phyloP scores from a whole-genome alignment of 2,888 invertebrate species.

The Parasteatoda lunata region DNA sequence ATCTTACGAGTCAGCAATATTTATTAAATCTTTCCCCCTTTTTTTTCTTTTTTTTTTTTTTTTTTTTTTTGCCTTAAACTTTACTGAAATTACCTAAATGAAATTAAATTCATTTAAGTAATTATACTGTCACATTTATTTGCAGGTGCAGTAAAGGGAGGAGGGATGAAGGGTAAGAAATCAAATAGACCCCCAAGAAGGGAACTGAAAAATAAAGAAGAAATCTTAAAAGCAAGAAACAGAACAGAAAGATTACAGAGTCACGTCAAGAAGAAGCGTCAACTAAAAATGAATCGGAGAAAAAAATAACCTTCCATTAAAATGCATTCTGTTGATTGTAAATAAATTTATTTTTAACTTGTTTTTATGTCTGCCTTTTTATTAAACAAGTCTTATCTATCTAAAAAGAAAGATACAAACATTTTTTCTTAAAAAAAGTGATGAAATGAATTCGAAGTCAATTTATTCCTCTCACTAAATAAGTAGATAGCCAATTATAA shows the following conservation, averaged over 20 bases:
- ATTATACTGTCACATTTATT: too few species aligned
- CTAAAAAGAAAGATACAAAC: too few species aligned
- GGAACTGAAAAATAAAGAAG: constrained; percentile 83
- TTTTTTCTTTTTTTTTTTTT: too few species aligned
- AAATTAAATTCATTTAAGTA: too few species aligned
- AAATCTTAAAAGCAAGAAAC: constrained; percentile 82
- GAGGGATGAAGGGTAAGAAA: not conserved
- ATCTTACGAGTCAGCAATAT: too few species aligned
- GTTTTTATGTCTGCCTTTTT: not conserved
- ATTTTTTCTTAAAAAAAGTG: too few species aligned
- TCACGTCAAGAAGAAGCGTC: constrained; percentile 72
- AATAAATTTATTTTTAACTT: not conserved
- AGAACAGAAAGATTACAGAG: constrained; percentile 72
- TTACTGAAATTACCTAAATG: too few species aligned
- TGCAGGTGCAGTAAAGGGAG: not conserved
- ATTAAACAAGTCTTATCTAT: not conserved
- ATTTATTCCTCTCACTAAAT: too few species aligned
- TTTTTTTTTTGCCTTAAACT: too few species aligned
- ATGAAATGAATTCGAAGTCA: too few species aligned
- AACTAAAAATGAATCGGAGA: constrained; percentile 26
- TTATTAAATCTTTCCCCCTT: too few species aligned
- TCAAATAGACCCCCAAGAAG: constrained; percentile 70
- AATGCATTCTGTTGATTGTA: not conserved
- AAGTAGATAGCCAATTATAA: too few species aligned
- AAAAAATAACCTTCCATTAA: constrained; percentile 3